Conservation (phyloP, 2,888 invertebrate genomes). For the Drosophila macrospina region DNA sequence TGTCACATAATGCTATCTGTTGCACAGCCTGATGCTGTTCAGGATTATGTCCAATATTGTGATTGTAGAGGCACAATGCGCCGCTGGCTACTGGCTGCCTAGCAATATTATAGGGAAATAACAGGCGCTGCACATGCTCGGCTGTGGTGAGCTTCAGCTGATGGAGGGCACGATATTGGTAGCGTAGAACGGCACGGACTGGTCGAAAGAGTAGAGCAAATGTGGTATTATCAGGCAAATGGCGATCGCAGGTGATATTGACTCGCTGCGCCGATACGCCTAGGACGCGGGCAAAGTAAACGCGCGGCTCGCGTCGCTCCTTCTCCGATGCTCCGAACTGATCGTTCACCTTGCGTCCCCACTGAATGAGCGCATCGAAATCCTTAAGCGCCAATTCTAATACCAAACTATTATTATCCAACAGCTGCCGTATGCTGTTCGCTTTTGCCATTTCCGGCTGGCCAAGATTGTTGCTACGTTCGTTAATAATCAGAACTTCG, state of each 20-base stretch:
- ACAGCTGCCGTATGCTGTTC: slow-evolving; percentile 33
- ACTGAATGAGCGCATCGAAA: slow-evolving; percentile 48
- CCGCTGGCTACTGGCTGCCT: slow-evolving; percentile 12
- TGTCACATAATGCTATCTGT: slow-evolving; percentile 86
- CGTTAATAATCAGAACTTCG: slow-evolving; percentile 69
- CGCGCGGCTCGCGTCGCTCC: slow-evolving; percentile 52
- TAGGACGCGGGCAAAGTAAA: slow-evolving; percentile 68
- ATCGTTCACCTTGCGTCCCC: slow-evolving; percentile 55
- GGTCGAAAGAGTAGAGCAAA: slow-evolving; percentile 76
- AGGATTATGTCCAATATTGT: slow-evolving; percentile 86
- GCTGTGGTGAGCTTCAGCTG: slow-evolving; percentile 43
- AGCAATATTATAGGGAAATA: slow-evolving; percentile 52
- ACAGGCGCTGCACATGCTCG: slow-evolving; percentile 56
- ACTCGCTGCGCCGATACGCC: slow-evolving; percentile 67
- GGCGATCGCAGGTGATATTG: slow-evolving; percentile 66
- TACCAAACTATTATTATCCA: slow-evolving; percentile 49
- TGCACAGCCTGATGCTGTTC: slow-evolving; percentile 89
- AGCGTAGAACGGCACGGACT: slow-evolving; percentile 70
- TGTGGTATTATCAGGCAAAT: slow-evolving; percentile 54
- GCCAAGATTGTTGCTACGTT: slow-evolving; percentile 27
- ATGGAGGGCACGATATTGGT: slow-evolving; percentile 80
- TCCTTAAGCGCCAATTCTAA: slow-evolving; percentile 65
- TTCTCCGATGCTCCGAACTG: slow-evolving; percentile 49
- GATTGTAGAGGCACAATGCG: slow-evolving; percentile 40
- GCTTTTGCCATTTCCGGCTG: slow-evolving; percentile 5